Percentiles rank a stretch among this genome's conserved stretches.
Evolutionary conservation across 2,113 vertebrate genomes (phyloP).

Genomic region (Sylvietta virens): DNA sequence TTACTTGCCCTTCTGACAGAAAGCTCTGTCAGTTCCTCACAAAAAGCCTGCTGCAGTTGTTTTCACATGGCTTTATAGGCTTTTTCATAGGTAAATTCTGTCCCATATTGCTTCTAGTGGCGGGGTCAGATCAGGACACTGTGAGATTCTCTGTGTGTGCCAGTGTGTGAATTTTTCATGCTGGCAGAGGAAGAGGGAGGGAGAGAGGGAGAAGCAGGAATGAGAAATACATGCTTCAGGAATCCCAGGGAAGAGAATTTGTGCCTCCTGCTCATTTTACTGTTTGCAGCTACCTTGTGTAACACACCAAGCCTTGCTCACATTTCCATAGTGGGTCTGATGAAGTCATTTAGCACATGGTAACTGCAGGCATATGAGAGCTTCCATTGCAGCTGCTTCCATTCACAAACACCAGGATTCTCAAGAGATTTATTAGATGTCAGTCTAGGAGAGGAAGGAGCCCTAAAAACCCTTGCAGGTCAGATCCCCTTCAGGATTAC

Average conservation of each 20-base stretch:
- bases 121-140: background rate
- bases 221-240: background rate
- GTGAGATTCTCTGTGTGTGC: background rate
- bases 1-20: background rate
- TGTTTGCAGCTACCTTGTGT: background rate
- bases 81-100: background rate
- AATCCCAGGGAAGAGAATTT: background rate
- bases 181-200: background rate
- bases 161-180: conserved; percentile 29
- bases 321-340: background rate
- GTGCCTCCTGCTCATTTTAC: background rate
- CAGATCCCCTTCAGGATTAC: background rate
- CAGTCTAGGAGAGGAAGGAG: background rate
- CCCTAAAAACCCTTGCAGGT: background rate
- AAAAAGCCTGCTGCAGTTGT: background rate
- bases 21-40: background rate
- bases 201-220: background rate
- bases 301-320: background rate
- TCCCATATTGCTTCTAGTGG: background rate
- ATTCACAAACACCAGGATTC: background rate
- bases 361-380: background rate
- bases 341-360: background rate
- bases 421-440: background rate
- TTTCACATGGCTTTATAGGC: background rate
- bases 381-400: background rate